Conservation (phyloP, 2,113 vertebrate species). For the Myotis yumanensis region DNA sequence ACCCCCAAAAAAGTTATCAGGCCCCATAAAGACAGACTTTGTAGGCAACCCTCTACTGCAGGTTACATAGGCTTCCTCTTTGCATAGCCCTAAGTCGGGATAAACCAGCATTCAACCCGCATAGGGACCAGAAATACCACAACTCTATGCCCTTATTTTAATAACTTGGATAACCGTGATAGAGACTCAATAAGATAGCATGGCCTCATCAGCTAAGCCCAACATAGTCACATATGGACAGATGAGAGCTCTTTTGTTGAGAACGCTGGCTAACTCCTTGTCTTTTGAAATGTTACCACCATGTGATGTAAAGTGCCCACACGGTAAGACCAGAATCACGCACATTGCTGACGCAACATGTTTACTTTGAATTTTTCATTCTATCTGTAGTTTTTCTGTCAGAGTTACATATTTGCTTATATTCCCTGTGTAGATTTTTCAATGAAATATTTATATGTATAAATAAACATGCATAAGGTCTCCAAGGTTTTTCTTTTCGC, state of each 20-base stretch:
- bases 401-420: not conserved
- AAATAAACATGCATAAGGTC: not conserved
- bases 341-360: not conserved
- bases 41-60: not conserved
- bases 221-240: not conserved
- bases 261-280: not conserved
- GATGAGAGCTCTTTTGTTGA: not conserved
- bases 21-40: not conserved
- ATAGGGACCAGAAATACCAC: not conserved
- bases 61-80: not conserved
- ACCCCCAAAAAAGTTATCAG: not conserved
- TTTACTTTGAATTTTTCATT: conserved; percentile 24
- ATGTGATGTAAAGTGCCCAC: not conserved
- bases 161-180: not conserved
- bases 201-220: not conserved
- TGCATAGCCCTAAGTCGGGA: not conserved
- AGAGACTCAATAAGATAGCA: not conserved
- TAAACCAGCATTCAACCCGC: not conserved
- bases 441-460: not conserved
- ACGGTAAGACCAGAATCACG: not conserved
- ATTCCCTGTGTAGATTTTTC: conserved; percentile 12
- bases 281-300: not conserved
- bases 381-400: not conserved
- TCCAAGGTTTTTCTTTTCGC: not conserved
- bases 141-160: not conserved